Evolutionary conservation across 2,797 vertebrate genomes (phyloP).

Genomic region (Luscinia luscinia): DNA sequence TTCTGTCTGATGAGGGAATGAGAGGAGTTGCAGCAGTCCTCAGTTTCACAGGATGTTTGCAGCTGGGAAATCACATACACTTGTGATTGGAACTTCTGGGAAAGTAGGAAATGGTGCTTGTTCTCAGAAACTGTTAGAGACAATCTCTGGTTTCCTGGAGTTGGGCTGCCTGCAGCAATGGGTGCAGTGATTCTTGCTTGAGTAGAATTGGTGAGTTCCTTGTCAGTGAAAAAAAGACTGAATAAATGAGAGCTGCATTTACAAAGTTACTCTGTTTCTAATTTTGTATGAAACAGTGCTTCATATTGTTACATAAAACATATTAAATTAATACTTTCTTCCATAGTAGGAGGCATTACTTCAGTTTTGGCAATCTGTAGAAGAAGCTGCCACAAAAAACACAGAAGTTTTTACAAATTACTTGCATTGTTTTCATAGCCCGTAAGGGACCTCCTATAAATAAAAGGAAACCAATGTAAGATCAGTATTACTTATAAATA

Average conservation of each 20-base stretch:
- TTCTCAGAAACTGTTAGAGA: not conserved
- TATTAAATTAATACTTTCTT: not conserved
- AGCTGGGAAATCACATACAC: not conserved
- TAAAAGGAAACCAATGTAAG: not conserved
- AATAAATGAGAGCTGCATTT: not conserved
- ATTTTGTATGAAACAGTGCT: not conserved
- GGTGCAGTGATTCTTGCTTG: not conserved
- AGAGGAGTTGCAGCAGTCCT: not conserved
- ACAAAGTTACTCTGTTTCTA: not conserved
- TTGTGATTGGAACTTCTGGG: not conserved
- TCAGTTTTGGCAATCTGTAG: not conserved
- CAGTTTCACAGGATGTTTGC: not conserved
- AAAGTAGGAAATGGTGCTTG: rapidly evolving
- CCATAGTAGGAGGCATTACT: rapidly evolving
- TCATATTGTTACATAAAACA: not conserved
- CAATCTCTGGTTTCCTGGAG: not conserved
- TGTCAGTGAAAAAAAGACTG: not conserved
- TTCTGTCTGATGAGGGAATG: not conserved
- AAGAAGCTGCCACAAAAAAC: not conserved
- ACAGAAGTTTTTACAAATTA: not conserved
- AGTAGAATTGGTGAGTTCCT: not conserved
- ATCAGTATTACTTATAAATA: not conserved
- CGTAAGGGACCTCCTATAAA: rapidly evolving
- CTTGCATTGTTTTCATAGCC: not conserved
- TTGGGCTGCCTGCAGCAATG: not conserved